Evolutionary conservation across 2,113 vertebrate genomes (phyloP).

Genomic region (Xyrauchen texanus): DNA sequence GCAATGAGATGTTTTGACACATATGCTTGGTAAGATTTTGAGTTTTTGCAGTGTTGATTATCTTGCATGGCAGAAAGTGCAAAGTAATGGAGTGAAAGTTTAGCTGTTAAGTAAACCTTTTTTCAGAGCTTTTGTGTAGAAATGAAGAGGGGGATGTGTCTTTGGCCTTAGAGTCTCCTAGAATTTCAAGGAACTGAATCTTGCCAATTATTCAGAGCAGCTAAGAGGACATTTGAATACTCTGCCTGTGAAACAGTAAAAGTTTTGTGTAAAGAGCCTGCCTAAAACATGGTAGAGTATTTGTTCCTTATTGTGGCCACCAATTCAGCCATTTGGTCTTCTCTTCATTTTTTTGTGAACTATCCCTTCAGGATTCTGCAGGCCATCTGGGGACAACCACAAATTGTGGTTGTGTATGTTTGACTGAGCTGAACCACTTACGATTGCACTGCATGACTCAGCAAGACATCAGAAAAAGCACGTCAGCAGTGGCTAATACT

Average conservation of each 20-base stretch:
- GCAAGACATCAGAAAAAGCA: no score
- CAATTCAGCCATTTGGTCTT: conserved; percentile 48
- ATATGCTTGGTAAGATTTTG: no score
- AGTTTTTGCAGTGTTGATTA: no score
- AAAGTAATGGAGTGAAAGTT: conserved; percentile 2
- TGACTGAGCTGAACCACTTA: no score
- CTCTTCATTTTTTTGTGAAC: not conserved
- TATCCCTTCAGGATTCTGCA: no score
- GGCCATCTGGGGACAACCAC: no score
- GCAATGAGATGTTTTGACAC: no score
- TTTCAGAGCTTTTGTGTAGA: not conserved
- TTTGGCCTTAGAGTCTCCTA: conserved; percentile 40
- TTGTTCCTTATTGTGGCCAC: conserved; percentile 37
- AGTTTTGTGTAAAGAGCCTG: conserved; percentile 26
- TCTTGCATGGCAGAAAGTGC: no score
- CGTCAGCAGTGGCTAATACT: no score
- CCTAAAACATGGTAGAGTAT: conserved; percentile 31
- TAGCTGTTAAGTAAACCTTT: conserved; percentile 30
- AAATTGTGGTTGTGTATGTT: no score
- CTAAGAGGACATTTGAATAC: conserved; percentile 40
- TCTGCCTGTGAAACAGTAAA: conserved; percentile 49
- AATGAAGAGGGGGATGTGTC: conserved; percentile 21
- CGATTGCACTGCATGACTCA: no score
- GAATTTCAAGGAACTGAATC: conserved; percentile 52
- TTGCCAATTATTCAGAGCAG: conserved; percentile 48